Percentiles rank a stretch among this genome's conserved stretches.
Evolutionary conservation across 2,113 vertebrate genomes (phyloP).

Genomic region (Orycteropus afer): DNA sequence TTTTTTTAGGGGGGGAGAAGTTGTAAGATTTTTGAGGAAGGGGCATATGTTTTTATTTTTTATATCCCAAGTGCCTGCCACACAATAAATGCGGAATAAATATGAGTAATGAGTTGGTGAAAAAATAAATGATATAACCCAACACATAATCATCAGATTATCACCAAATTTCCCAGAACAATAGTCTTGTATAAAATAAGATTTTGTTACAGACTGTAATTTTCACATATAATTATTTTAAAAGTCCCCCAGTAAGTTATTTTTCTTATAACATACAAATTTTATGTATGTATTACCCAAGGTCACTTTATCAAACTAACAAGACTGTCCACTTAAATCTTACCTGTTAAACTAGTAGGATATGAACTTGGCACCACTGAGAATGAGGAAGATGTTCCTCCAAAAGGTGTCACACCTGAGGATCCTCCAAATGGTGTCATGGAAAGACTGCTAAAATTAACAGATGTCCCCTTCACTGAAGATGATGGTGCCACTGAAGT

Average conservation of each 20-base stretch:
- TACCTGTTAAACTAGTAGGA: constrained; percentile 93
- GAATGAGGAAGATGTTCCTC: constrained; percentile 93
- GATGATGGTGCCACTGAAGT: constrained; percentile 88
- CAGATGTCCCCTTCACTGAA: constrained; percentile 86
- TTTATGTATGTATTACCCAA: neutral
- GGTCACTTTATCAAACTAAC: neutral
- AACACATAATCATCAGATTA: constrained; percentile 1
- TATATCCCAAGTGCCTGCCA: neutral
- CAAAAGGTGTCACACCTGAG: constrained; percentile 93
- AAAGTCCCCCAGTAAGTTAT: neutral
- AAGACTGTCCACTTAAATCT: constrained; percentile 61
- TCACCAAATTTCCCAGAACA: neutral
- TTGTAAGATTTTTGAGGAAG: neutral
- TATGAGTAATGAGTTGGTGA: constrained; percentile 49
- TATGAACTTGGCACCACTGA: constrained; percentile 92
- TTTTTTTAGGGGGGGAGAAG: too few species aligned
- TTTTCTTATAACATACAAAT: constrained; percentile 25
- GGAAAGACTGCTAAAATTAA: constrained; percentile 90
- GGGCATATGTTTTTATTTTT: constrained; percentile 19
- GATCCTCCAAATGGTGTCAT: constrained; percentile 95
- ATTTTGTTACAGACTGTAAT: constrained; percentile 8
- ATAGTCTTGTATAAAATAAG: neutral
- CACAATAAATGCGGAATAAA: neutral
- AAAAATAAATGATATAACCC: constrained; percentile 2
- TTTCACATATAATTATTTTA: constrained; percentile 26